Conservation (phyloP, 2,888 invertebrate genomes). For the Pecten maximus region DNA sequence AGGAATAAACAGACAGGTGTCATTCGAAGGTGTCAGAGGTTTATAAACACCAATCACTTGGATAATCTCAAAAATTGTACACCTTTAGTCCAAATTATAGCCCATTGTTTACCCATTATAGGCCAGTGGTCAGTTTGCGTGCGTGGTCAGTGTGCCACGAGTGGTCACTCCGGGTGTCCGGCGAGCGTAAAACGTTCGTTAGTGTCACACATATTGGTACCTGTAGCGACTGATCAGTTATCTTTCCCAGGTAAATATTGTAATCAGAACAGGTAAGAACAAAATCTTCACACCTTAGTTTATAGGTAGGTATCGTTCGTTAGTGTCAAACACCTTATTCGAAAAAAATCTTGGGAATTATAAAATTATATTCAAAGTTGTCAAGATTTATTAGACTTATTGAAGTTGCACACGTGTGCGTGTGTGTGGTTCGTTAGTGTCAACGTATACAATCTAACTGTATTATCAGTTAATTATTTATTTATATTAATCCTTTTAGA, state of each 20-base stretch:
- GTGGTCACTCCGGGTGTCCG: not conserved
- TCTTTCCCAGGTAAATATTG: not conserved
- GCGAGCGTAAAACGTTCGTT: not conserved
- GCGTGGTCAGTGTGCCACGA: not conserved
- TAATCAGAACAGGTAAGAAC: constrained; percentile 22
- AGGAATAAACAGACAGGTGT: constrained; percentile 5
- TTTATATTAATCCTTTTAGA: not conserved
- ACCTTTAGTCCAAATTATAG: constrained; percentile 15
- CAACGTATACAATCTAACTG: not conserved
- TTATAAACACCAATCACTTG: not conserved
- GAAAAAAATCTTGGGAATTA: not conserved
- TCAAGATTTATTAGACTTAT: not conserved
- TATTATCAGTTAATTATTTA: not conserved
- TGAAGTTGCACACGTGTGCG: not conserved
- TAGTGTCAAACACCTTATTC: not conserved
- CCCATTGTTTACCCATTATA: not conserved
- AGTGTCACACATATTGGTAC: not conserved
- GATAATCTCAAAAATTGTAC: constrained; percentile 6
- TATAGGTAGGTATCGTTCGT: not conserved
- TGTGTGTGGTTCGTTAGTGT: not conserved
- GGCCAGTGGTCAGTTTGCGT: not conserved
- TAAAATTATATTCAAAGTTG: not conserved
- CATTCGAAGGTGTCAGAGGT: not conserved
- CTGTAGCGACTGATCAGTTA: not conserved
- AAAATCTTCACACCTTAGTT: not conserved